These are phyloP conservation scores for mouse (Mus musculus) DNA, from an alignment of 2,113 vertebrate species.

Conservation along the genomic window GRCm39 chrX:140846001-140846500, in stretches of 20 bases:
- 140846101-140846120: slow-evolving; percentile 58
- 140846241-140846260: background rate
- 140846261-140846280: background rate
- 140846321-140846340: slow-evolving; percentile 2
- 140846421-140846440: slow-evolving; percentile 2
- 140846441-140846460: slow-evolving; percentile 6
- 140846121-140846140: slow-evolving; percentile 34
- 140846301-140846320: background rate
- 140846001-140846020: slow-evolving; percentile 67
- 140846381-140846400: background rate
- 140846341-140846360: background rate
- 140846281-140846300: background rate
- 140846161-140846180: background rate
- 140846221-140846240: background rate
- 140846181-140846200: background rate
- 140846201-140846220: background rate
- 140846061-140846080: slow-evolving; percentile 71
- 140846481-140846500: background rate
- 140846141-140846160: slow-evolving; percentile 26
- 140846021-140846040: slow-evolving; percentile 53
- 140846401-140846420: slow-evolving; percentile 25
- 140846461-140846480: slow-evolving; percentile 5
- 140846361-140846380: background rate
- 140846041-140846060: slow-evolving; percentile 76
- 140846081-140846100: slow-evolving; percentile 56